Percentiles rank a stretch among this genome's conserved stretches.
phyloP scores from a whole-genome alignment of 2,797 vertebrate species.

The Chromis chromis region DNA sequence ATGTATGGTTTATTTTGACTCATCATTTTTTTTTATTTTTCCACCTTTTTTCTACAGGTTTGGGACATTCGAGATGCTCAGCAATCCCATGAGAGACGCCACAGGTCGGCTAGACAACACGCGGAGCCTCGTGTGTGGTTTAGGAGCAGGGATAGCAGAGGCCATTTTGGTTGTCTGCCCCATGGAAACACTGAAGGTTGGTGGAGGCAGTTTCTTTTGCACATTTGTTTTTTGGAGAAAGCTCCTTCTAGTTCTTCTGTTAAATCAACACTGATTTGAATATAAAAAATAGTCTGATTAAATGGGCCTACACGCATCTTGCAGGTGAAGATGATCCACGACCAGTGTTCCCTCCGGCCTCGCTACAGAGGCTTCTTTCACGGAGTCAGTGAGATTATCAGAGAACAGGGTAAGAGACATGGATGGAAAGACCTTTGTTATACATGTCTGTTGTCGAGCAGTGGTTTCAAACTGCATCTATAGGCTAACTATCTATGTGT shows the following conservation, averaged over 20 bases:
- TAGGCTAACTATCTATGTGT: too few species aligned
- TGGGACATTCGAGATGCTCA: slow-evolving; percentile 87
- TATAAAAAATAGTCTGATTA: neutral
- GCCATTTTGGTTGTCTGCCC: slow-evolving; percentile 86
- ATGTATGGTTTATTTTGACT: neutral
- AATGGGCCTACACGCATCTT: neutral
- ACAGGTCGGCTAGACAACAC: slow-evolving; percentile 86
- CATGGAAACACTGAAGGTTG: slow-evolving; percentile 88
- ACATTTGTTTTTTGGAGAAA: neutral
- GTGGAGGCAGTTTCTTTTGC: slow-evolving; percentile 8
- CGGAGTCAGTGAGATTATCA: slow-evolving; percentile 87
- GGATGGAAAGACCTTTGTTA: neutral
- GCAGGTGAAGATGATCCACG: slow-evolving; percentile 90
- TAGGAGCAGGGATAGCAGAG: slow-evolving; percentile 84
- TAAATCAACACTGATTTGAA: neutral
- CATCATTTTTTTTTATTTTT: neutral
- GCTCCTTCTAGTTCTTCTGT: neutral
- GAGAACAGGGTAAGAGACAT: slow-evolving; percentile 83
- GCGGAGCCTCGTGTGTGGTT: slow-evolving; percentile 84
- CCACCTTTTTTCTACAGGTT: slow-evolving; percentile 76
- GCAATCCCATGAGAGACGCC: slow-evolving; percentile 84
- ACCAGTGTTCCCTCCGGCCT: slow-evolving; percentile 86
- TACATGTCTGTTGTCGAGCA: neutral
- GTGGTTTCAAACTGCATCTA: neutral
- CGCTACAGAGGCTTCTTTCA: slow-evolving; percentile 89